A percentile compares a stretch with the other conserved stretches of the same genome.
These are phyloP conservation scores for Embiotoca jacksoni DNA, from an alignment of 2,113 vertebrate genomes.

Conservation along the genomic window DNA sequence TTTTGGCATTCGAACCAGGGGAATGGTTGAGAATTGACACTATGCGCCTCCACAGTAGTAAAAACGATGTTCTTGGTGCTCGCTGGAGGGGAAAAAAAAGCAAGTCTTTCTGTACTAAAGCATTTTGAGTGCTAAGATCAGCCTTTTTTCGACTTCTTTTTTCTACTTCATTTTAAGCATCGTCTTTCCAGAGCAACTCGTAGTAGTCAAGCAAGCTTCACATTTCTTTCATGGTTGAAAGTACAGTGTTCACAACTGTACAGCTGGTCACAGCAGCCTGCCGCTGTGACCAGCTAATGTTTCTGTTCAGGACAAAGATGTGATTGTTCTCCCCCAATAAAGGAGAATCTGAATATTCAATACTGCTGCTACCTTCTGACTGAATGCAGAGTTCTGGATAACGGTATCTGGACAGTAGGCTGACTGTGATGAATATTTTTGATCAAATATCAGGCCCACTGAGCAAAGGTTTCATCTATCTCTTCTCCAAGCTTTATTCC, in stretches of 20 bases:
- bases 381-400: slow-evolving; percentile 5
- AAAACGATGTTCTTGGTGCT: slow-evolving; percentile 21
- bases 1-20: slow-evolving; percentile 47
- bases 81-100: slow-evolving; percentile 25
- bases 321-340: neutral
- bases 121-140: slow-evolving; percentile 4
- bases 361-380: neutral
- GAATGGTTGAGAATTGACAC: slow-evolving; percentile 38
- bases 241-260: neutral
- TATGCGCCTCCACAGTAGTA: slow-evolving; percentile 45
- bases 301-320: neutral
- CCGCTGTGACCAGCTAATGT: neutral
- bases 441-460: neutral
- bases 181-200: slow-evolving; percentile 4
- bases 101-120: neutral
- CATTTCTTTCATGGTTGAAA: slow-evolving; percentile 3
- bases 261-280: neutral
- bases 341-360: neutral
- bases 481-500: neutral
- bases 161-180: slow-evolving; percentile 18
- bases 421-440: slow-evolving; percentile 22
- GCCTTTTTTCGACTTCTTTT: slow-evolving; percentile 1
- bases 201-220: neutral
- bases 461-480: neutral
- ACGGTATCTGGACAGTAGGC: neutral